Evolutionary conservation across 2,888 invertebrate genomes (phyloP).

Genomic region (Lepetodrilus schrolli): DNA sequence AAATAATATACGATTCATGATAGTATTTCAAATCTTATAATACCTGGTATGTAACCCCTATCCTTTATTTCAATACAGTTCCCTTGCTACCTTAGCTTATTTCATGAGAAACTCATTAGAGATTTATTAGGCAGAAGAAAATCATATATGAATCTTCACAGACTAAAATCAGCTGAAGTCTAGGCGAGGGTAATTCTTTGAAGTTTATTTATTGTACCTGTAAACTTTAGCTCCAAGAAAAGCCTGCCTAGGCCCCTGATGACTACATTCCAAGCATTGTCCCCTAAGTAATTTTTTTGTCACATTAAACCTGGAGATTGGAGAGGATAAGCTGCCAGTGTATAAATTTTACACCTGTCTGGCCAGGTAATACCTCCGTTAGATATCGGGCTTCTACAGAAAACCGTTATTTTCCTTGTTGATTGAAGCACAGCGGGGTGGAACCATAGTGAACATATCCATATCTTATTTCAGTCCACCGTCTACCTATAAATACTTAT

Average conservation of each 20-base stretch:
- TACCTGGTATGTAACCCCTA: no score
- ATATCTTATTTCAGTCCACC: neutral
- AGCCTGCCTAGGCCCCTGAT: neutral
- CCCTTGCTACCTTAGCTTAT: neutral
- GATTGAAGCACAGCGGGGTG: neutral
- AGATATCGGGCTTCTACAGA: neutral
- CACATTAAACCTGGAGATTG: slow-evolving; percentile 1
- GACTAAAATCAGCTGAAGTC: neutral
- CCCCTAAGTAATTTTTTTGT: slow-evolving; percentile 5
- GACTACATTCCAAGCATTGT: neutral
- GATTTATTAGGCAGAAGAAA: neutral
- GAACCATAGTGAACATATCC: neutral
- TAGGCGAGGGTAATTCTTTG: neutral
- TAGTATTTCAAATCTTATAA: neutral
- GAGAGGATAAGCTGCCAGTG: neutral
- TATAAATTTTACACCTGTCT: slow-evolving; percentile 21
- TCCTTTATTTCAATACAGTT: no score
- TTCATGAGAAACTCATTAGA: slow-evolving; percentile 1
- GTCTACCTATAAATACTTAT: slow-evolving; percentile 2
- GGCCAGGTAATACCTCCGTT: neutral
- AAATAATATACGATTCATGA: slow-evolving; percentile 1
- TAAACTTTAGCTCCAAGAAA: slow-evolving; percentile 7
- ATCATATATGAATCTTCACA: neutral
- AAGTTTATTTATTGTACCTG: slow-evolving; percentile 1
- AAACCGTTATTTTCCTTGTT: slow-evolving; percentile 13